Conservation (phyloP, 2,888 invertebrate species). For the Nymphalis polychloros region DNA sequence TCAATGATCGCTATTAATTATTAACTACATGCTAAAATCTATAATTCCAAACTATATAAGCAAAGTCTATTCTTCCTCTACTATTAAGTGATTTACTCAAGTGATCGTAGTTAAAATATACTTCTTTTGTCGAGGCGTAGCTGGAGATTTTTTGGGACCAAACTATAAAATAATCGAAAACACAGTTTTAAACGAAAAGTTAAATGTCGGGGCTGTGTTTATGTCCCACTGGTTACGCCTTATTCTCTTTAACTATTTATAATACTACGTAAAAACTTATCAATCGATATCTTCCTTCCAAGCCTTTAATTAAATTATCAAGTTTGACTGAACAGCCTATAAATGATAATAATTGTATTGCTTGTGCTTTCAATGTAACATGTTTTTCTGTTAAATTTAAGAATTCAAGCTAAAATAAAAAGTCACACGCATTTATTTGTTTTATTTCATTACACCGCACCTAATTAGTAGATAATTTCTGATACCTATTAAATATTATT, state of each 20-base stretch:
- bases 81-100: constrained; percentile 48
- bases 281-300: constrained; percentile 69
- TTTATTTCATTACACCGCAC: constrained; percentile 7
- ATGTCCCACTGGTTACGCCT: constrained; percentile 78
- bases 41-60: constrained; percentile 25
- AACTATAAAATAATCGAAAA: constrained; percentile 53
- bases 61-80: constrained; percentile 48
- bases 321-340: constrained; percentile 74
- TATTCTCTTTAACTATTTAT: constrained; percentile 39
- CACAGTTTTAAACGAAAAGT: constrained; percentile 54
- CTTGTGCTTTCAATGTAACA: constrained; percentile 81
- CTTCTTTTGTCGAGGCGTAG: constrained; percentile 64
- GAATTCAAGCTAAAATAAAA: constrained; percentile 72
- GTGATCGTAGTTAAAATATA: constrained; percentile 36
- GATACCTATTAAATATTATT: too few relatives aligned
- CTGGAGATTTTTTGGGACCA: constrained; percentile 73
- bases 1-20: constrained; percentile 28
- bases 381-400: constrained; percentile 72
- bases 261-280: constrained; percentile 43
- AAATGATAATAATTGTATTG: constrained; percentile 74
- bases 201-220: constrained; percentile 58
- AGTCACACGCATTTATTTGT: constrained; percentile 65
- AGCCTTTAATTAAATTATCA: constrained; percentile 60
- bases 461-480: too few relatives aligned
- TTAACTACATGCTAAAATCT: constrained; percentile 17